Evolutionary conservation across 2,797 vertebrate genomes (phyloP).

Genomic region (Clarias platycephalus): DNA sequence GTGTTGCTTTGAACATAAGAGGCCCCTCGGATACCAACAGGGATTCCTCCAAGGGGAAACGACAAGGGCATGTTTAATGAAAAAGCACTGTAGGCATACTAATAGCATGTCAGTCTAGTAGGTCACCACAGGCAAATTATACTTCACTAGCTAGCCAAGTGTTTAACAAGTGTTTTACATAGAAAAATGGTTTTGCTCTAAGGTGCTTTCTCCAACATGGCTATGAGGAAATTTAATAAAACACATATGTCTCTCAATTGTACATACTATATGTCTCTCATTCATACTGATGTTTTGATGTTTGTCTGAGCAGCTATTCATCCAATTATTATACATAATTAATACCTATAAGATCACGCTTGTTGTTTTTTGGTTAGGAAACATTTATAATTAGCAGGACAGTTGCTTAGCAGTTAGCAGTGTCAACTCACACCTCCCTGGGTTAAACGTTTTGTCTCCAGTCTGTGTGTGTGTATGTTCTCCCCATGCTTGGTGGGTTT

Average conservation of each 20-base stretch:
- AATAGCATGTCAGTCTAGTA: neutral
- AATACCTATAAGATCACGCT: neutral
- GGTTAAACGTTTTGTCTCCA: no score
- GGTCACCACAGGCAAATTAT: neutral
- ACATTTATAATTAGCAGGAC: no score
- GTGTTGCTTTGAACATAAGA: neutral
- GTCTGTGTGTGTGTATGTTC: no score
- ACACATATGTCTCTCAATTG: neutral
- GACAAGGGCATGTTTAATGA: slow-evolving; percentile 16
- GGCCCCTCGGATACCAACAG: neutral
- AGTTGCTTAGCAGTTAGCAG: no score
- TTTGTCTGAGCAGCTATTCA: neutral
- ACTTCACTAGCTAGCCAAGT: neutral
- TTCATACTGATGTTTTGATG: neutral
- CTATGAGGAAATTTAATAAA: neutral
- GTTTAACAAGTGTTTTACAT: neutral
- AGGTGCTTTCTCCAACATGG: neutral
- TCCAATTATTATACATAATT: neutral
- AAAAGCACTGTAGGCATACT: neutral
- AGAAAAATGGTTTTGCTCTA: neutral
- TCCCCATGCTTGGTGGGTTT: no score
- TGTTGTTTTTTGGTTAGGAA: no score
- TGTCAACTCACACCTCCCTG: no score
- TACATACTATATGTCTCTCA: neutral
- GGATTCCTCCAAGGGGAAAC: neutral